These are phyloP conservation scores for Ibidorhyncha struthersii DNA, from an alignment of 2,113 vertebrate genomes.

Conservation along the genomic window DNA sequence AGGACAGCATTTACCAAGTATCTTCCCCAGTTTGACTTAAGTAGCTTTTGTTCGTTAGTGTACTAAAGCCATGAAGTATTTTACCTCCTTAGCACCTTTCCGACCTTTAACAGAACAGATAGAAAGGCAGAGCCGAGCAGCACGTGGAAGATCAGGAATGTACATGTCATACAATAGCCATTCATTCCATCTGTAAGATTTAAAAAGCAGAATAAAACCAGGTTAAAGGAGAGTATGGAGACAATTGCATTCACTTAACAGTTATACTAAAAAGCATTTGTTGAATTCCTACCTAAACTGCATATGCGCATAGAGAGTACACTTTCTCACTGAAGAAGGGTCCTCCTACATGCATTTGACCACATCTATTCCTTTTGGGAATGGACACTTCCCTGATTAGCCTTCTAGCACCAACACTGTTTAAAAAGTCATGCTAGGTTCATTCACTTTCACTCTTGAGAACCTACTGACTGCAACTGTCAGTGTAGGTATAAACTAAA, in stretches of 20 bases:
- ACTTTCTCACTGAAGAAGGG: not conserved
- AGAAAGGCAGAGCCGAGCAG: slow-evolving; percentile 95
- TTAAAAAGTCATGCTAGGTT: not conserved
- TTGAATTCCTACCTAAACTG: not conserved
- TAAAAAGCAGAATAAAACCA: not conserved
- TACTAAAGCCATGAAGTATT: not conserved
- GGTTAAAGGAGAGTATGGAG: not conserved
- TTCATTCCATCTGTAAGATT: slow-evolving; percentile 88
- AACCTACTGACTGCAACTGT: not conserved
- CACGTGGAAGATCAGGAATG: slow-evolving; percentile 95
- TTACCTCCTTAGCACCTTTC: slow-evolving; percentile 97
- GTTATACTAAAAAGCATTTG: not conserved
- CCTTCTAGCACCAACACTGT: not conserved
- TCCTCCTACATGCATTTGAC: not conserved
- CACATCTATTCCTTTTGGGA: not conserved
- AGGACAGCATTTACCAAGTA: not conserved
- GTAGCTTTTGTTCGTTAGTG: not conserved
- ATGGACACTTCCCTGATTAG: not conserved
- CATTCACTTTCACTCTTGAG: not conserved
- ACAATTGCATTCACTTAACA: not conserved
- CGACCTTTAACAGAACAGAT: slow-evolving; percentile 98
- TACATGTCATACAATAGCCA: slow-evolving; percentile 97
- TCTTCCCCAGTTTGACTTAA: not conserved
- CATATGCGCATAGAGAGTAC: not conserved
- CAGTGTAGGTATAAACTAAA: not conserved